Base-by-base conservation (phyloP, 2,888 invertebrate genomes). In the Cloeon dipterum region DNA sequence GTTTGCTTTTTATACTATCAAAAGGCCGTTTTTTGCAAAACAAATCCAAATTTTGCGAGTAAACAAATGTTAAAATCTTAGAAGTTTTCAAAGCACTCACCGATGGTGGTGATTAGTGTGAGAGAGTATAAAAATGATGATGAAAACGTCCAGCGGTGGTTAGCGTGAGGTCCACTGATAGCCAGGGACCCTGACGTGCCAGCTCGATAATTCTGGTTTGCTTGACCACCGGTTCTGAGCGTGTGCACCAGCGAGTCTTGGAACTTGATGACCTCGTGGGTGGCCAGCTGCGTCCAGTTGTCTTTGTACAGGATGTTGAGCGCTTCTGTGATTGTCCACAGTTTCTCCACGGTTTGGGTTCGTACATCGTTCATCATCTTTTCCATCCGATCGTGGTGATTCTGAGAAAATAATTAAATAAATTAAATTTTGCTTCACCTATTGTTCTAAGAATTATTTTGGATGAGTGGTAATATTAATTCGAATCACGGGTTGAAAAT, bases 51-150 rank as follows among this genome's bases (percentile, higher is more conserved):
- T n/a, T n/a, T n/a, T n/a, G n/a, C n/a, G n/a, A n/a, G n/a, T n/a
- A n/a, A n/a, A n/a, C n/a, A n/a, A n/a, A n/a, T n/a, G n/a, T n/a
- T n/a, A n/a, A n/a, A n/a, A n/a, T n/a, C n/a, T n/a, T n/a, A n/a
- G n/a, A n/a, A n/a, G n/a, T n/a, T n/a, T n/a, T n/a, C n/a, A n/a
- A n/a, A 7, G 16, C 16, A 41, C 75, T 73, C 57, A 89, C 89
- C 89, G 48, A 89, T 89, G 26, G 89, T 91, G 7, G 89, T 89
- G 52, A 91, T 89, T 45, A 93, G 71, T 14, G 91, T 89, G 46
- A 91, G 65, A 19, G 88, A 88, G 55, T 91, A 93, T 35, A 93
- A 66, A 53, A 91, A 82, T 46, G 88, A 85, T 45, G 83, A 81
- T 44, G 86, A 78, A 56, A 89, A 86, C 34, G 83, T 83, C 88